phyloP scores from a whole-genome alignment of 2,113 vertebrate genomes.

The Oplegnathus fasciatus region DNA sequence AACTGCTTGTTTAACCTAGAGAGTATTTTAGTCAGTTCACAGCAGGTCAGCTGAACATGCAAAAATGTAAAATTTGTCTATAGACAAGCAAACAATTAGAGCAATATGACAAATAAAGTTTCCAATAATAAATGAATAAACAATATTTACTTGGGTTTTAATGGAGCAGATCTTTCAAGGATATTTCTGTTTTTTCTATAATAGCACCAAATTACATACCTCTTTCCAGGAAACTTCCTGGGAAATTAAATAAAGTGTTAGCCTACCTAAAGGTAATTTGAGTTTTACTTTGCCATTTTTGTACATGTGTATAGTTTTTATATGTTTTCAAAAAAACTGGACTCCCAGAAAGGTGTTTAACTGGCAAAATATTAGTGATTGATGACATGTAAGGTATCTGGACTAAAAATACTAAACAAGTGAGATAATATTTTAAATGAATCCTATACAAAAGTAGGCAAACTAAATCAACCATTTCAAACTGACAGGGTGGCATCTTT shows the following conservation, averaged over 20 bases:
- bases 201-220: neutral
- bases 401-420: neutral
- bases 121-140: neutral
- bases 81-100: neutral
- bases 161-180: neutral
- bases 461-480: constrained; percentile 62
- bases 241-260: neutral
- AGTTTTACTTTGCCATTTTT: neutral
- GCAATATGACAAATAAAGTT: neutral
- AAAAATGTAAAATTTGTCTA: neutral
- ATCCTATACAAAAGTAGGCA: neutral
- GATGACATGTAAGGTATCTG: neutral
- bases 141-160: neutral
- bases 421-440: neutral
- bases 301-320: neutral
- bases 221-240: neutral
- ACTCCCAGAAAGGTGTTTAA: neutral
- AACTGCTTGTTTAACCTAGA: neutral
- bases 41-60: neutral
- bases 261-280: neutral
- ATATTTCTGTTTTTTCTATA: neutral
- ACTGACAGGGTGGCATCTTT: constrained; percentile 79
- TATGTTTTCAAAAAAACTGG: neutral
- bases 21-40: neutral
- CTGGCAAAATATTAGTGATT: neutral